Conservation (phyloP, 2,113 vertebrate genomes). For the Lota lota region DNA sequence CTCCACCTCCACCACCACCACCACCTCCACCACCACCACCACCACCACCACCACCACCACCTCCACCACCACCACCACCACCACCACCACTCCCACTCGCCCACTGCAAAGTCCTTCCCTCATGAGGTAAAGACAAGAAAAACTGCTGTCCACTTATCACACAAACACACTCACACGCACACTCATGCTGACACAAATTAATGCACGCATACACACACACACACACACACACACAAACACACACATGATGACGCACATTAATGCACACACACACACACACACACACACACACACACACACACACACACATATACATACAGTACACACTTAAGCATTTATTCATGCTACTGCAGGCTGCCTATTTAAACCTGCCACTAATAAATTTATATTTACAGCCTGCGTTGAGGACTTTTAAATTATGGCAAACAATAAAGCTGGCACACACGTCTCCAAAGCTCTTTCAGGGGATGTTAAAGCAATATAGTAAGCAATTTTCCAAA, state of each 20-base stretch:
- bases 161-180: constrained; percentile 34
- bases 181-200: not conserved
- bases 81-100: too few relatives aligned
- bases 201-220: not conserved
- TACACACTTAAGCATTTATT: constrained; percentile 62
- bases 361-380: constrained; percentile 74
- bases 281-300: constrained; percentile 9
- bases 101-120: constrained; percentile 62
- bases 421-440: constrained; percentile 79
- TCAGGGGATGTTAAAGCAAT: constrained; percentile 75
- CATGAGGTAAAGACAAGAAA: constrained; percentile 32
- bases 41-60: too few relatives aligned
- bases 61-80: too few relatives aligned
- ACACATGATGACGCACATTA: not conserved
- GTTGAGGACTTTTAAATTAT: constrained; percentile 93
- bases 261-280: not conserved
- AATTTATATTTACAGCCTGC: constrained; percentile 81
- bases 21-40: too few relatives aligned
- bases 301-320: constrained; percentile 33
- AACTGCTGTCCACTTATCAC: constrained; percentile 66
- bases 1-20: too few relatives aligned
- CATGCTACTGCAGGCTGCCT: constrained; percentile 58
- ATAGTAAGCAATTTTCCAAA: constrained; percentile 81
- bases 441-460: constrained; percentile 73
- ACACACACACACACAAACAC: constrained; percentile 2